These are phyloP conservation scores for Epicauta chinensis DNA, from an alignment of 1,140 invertebrate species.

Conservation along the genomic window DNA sequence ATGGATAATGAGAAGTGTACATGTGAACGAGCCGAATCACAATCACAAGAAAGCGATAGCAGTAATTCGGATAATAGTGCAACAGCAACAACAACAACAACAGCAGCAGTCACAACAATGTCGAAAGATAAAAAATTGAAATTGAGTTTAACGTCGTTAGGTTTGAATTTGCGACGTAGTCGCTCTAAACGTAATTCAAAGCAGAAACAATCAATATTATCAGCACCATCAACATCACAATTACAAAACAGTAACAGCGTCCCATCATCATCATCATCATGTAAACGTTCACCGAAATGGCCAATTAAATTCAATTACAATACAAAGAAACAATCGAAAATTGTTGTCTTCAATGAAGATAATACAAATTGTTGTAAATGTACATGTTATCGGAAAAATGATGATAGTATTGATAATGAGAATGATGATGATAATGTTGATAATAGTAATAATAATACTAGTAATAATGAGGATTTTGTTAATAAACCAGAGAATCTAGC, in stretches of 20 bases:
- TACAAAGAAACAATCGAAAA: conserved; percentile 50
- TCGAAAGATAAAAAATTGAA: conserved; percentile 33
- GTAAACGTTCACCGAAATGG: conserved; percentile 55
- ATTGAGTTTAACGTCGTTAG: conserved; percentile 30
- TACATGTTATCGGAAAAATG: conserved; percentile 54
- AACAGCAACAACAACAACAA: no score
- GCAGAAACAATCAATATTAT: neutral
- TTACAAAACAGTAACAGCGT: no score
- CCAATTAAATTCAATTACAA: conserved; percentile 56
- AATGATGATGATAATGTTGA: no score
- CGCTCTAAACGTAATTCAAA: conserved; percentile 2
- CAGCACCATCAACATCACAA: conserved; percentile 8
- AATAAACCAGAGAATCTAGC: neutral
- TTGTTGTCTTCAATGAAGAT: conserved; percentile 42
- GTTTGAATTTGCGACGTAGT: conserved; percentile 16
- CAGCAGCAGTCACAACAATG: conserved; percentile 19
- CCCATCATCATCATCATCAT: no score
- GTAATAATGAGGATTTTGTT: neutral
- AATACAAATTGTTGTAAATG: conserved; percentile 53
- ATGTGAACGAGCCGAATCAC: conserved; percentile 26
- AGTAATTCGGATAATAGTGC: no score
- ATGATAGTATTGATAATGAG: conserved; percentile 46
- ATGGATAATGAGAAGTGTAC: conserved; percentile 29
- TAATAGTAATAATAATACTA: neutral
- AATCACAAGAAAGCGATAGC: conserved; percentile 25